Base-by-base conservation (phyloP, 2,888 invertebrate species). In the Liodrosophila aerea region DNA sequence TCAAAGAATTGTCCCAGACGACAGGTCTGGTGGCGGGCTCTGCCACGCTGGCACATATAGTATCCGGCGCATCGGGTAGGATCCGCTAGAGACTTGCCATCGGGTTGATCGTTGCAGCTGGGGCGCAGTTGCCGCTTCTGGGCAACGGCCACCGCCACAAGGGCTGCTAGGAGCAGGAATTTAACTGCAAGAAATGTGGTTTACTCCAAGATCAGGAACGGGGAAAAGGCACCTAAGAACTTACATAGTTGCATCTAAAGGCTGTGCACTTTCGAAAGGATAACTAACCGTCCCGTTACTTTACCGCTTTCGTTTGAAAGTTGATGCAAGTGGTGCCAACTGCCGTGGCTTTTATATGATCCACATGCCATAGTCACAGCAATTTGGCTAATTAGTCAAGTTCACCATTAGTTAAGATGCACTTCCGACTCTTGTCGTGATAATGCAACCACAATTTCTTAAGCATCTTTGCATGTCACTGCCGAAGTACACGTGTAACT, bases 181-280 rank as follows among this genome's bases (percentile, higher is more conserved):
- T 39, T 39, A 2, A 18, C 39, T 39, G 16, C 9, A 5, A 39
- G n/a, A 39, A 11, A 29, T 18, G 18, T 18, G n/a, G n/a, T 39
- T 29, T 29, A 29, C 8, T 29, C 29, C 29, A 9, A 8, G n/a
- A 16, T 7, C 7, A 1, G 18, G 15, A 37, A 9, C 15, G 15
- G n/a, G n/a, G n/a, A n/a, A n/a, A 15, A n/a, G n/a, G 39, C 11
- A 5, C 39, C 11, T 5, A 1, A 5, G 4, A 15, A 80, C 80
- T 81, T 81, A 81, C 84, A 45, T 33, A 36, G 44, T 64, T 73
- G 63, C 80, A 83, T 80, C 40, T 37, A 45, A 49, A 34, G 27
- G 30, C 5, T 3, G n/a, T 65, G 9, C 13, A 22, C 4, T 4
- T 39, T 62, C 31, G 44, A 76, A 63, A 66, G 75, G 57, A 64